A percentile compares a stretch with the other conserved stretches of the same genome.
These are phyloP conservation scores for Ischnus inquisitorius DNA, from an alignment of 2,888 invertebrate genomes.

Conservation along the genomic window DNA sequence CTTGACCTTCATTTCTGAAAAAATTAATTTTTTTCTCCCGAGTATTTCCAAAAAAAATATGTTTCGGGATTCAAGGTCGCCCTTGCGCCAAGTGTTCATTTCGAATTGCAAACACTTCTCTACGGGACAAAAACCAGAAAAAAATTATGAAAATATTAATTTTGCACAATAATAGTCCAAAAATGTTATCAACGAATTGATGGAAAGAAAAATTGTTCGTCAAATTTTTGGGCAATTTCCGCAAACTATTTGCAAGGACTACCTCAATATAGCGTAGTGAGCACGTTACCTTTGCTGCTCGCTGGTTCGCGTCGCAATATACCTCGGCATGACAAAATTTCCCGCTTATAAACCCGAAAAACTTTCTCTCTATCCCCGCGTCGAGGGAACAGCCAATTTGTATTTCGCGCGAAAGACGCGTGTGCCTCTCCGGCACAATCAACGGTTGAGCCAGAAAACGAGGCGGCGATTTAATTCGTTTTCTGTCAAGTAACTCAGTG, in stretches of 20 bases:
- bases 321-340: not conserved
- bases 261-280: too few species aligned
- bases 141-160: too few species aligned
- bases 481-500: conserved; percentile 59
- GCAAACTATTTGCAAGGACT: too few species aligned
- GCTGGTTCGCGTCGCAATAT: conserved; percentile 29
- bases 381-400: not conserved
- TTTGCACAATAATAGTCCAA: too few species aligned
- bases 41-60: too few species aligned
- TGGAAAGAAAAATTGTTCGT: too few species aligned
- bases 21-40: not conserved
- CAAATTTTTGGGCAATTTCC: too few species aligned
- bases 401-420: conserved; percentile 15
- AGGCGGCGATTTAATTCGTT: conserved; percentile 35
- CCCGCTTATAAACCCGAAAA: conserved; percentile 57
- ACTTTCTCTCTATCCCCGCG: conserved; percentile 43
- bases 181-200: too few species aligned
- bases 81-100: too few species aligned
- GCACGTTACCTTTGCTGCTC: conserved; percentile 1
- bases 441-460: not conserved
- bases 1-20: not conserved
- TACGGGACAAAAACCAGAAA: too few species aligned
- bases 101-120: too few species aligned
- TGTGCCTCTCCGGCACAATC: conserved; percentile 21
- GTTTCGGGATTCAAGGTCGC: too few species aligned